Conservation (phyloP, 2,113 vertebrate genomes). For the Azemiops feae region DNA sequence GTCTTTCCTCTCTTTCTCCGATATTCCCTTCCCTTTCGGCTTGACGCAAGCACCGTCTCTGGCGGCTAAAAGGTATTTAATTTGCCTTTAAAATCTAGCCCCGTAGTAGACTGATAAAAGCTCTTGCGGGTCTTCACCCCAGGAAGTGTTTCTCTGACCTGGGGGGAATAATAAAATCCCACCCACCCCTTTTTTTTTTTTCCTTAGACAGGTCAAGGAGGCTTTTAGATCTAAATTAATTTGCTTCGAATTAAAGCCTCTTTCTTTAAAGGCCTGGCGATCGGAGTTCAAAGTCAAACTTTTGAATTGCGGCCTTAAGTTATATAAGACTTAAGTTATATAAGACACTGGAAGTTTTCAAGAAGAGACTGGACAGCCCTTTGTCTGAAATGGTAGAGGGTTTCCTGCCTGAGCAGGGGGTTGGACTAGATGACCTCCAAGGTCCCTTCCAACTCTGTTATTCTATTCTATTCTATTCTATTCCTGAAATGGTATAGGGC, state of each 20-base stretch:
- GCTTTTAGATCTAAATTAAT: background rate
- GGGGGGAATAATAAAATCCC: background rate
- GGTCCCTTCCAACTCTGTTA: too few relatives aligned
- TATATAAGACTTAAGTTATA: background rate
- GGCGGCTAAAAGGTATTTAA: background rate
- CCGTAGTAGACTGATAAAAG: background rate
- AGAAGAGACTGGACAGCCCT: too few relatives aligned
- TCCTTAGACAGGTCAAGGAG: background rate
- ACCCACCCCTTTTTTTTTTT: too few relatives aligned
- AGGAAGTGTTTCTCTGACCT: background rate
- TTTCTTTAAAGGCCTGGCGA: background rate
- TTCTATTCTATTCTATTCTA: too few relatives aligned
- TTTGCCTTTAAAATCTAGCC: background rate
- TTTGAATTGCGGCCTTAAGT: background rate
- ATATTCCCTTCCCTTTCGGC: background rate
- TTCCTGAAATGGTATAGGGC: too few relatives aligned
- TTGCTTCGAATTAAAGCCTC: background rate
- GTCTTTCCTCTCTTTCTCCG: background rate
- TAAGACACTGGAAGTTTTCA: too few relatives aligned
- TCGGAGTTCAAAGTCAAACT: background rate
- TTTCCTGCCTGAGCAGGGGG: too few relatives aligned
- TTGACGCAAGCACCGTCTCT: background rate
- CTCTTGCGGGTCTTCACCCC: background rate
- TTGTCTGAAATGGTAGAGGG: too few relatives aligned
- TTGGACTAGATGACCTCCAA: too few relatives aligned